A percentile compares a stretch with the other conserved stretches of the same genome.
phyloP scores from a whole-genome alignment of 2,113 vertebrate genomes.

The Fulmarus glacialis region DNA sequence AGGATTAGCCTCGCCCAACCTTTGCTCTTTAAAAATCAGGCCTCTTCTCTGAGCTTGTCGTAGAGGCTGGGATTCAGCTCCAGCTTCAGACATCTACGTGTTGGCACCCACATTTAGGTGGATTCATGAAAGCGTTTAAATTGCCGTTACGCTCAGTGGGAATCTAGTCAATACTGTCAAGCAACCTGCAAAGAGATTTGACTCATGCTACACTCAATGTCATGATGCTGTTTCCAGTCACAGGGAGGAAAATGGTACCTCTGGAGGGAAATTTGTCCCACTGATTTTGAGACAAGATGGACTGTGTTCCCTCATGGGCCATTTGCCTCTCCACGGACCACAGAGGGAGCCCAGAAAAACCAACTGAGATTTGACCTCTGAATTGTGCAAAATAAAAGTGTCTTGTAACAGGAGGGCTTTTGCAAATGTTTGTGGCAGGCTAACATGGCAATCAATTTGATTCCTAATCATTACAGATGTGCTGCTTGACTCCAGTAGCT shows the following conservation, averaged over 20 bases:
- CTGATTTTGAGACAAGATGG: not conserved
- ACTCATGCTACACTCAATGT: not conserved
- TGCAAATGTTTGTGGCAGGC: not conserved
- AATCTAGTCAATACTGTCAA: not conserved
- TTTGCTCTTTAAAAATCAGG: not conserved
- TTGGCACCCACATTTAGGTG: not conserved
- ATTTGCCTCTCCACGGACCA: not conserved
- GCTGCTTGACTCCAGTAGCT: not conserved
- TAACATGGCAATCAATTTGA: not conserved
- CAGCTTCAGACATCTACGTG: not conserved
- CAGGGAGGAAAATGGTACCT: not conserved
- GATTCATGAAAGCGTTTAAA: not conserved
- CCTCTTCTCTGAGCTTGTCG: not conserved
- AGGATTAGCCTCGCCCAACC: not conserved
- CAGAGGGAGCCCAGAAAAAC: not conserved
- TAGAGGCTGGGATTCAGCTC: not conserved
- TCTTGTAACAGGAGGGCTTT: not conserved
- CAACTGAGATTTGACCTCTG: not conserved
- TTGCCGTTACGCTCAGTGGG: not conserved
- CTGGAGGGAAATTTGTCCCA: not conserved
- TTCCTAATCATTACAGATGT: not conserved
- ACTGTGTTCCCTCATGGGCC: fast-evolving
- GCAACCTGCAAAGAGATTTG: not conserved
- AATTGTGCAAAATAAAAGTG: not conserved
- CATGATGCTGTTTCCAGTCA: not conserved